Evolutionary conservation across 2,113 vertebrate genomes (phyloP).

Genomic region (Scalopus aquaticus): DNA sequence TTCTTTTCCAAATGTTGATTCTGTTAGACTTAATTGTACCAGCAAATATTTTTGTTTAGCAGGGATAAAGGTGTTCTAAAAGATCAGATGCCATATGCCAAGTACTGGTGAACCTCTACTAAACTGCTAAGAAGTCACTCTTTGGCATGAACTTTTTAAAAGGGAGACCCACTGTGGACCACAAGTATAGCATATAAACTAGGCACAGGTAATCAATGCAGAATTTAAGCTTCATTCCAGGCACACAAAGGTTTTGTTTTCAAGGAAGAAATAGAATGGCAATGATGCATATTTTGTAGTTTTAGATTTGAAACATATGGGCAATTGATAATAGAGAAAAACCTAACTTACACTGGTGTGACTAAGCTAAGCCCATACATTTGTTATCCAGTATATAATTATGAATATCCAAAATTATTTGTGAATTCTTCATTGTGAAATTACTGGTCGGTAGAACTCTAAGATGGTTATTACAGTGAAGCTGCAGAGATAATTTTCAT

Average conservation of each 20-base stretch:
- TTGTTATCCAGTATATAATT: constrained; percentile 18
- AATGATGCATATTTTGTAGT: neutral
- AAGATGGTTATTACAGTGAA: neutral
- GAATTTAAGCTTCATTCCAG: neutral
- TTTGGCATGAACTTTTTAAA: constrained; percentile 25
- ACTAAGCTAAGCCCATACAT: constrained; percentile 9
- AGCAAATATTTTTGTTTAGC: constrained; percentile 11
- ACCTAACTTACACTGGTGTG: neutral
- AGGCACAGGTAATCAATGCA: neutral
- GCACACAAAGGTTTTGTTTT: constrained; percentile 39
- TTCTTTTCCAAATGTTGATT: constrained; percentile 36
- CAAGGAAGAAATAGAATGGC: neutral
- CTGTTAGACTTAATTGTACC: neutral
- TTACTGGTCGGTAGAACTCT: constrained; percentile 42
- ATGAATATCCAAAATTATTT: constrained; percentile 9
- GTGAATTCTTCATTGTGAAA: neutral
- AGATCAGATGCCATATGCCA: neutral
- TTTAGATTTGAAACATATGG: neutral
- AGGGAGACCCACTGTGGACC: neutral
- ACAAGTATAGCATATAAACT: neutral
- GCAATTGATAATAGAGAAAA: constrained; percentile 31
- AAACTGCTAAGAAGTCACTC: neutral
- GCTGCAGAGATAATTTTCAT: neutral
- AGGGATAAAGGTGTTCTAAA: neutral
- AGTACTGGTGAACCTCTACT: neutral